Evolutionary conservation across 2,113 vertebrate genomes (phyloP).

Genomic region (Solenodon paradoxus): DNA sequence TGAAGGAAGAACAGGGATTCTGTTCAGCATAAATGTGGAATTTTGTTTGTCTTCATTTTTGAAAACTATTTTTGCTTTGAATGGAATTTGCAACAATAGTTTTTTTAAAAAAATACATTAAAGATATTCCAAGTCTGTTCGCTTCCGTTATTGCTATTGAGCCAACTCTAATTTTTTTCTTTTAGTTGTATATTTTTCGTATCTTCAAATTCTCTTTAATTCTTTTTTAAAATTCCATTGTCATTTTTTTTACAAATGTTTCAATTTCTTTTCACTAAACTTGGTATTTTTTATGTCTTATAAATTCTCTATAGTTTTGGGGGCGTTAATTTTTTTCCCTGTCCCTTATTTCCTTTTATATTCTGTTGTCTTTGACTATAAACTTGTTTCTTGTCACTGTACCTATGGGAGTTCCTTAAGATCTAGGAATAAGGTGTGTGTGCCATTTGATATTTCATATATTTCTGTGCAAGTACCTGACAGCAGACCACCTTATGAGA

Average conservation of each 20-base stretch:
- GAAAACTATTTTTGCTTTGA: neutral
- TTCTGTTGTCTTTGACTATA: neutral
- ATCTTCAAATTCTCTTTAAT: conserved; percentile 3
- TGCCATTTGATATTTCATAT: neutral
- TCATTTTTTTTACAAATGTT: neutral
- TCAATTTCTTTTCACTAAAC: neutral
- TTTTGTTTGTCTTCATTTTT: conserved; percentile 1
- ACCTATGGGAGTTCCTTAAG: neutral
- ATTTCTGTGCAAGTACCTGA: neutral
- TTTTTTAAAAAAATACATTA: conserved; percentile 19
- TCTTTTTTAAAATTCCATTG: neutral
- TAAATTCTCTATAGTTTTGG: neutral
- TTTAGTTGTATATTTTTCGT: neutral
- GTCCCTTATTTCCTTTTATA: neutral
- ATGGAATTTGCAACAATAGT: neutral
- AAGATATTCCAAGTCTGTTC: neutral
- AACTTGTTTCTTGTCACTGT: neutral
- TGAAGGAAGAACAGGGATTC: neutral
- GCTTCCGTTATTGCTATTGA: neutral
- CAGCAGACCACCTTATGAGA: neutral
- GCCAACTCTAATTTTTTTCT: neutral
- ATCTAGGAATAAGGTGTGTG: neutral
- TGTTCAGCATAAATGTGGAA: neutral
- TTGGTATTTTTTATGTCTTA: neutral
- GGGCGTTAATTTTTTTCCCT: neutral